A percentile compares a stretch with the other conserved stretches of the same genome.
These are phyloP conservation scores for Cataglyphis albicans DNA, from an alignment of 2,888 invertebrate species.

Conservation along the genomic window DNA sequence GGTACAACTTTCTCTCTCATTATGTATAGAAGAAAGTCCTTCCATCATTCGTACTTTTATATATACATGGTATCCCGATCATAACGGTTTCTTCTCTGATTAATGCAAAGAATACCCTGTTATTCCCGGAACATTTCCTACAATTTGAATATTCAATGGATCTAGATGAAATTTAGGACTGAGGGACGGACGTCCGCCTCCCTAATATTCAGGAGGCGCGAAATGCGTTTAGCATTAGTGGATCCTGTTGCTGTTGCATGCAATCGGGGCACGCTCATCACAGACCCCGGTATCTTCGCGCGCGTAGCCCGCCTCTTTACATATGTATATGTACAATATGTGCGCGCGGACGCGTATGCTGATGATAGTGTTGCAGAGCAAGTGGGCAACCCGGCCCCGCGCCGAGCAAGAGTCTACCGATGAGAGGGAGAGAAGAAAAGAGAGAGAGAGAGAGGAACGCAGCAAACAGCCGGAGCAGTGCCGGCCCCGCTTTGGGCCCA, in stretches of 20 bases:
- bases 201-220: neutral
- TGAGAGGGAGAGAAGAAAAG: neutral
- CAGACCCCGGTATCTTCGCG: neutral
- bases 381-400: neutral
- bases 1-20: constrained; percentile 1
- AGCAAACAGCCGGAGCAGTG: constrained; percentile 63
- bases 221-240: neutral
- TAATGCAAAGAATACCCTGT: neutral
- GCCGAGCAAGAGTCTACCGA: neutral
- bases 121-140: neutral
- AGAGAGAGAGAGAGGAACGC: neutral
- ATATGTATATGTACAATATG: neutral
- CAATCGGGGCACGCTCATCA: neutral
- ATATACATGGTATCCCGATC: neutral
- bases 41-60: constrained; percentile 13
- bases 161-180: neutral
- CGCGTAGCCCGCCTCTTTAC: neutral
- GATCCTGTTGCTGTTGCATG: neutral
- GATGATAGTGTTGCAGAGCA: constrained; percentile 38
- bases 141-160: neutral
- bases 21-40: neutral
- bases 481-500: constrained; percentile 81
- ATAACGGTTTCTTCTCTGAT: neutral
- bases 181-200: neutral
- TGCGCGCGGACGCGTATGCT: neutral